Evolutionary conservation across 2,888 invertebrate species (phyloP).

Genomic region (Trichogramma evanescens): DNA sequence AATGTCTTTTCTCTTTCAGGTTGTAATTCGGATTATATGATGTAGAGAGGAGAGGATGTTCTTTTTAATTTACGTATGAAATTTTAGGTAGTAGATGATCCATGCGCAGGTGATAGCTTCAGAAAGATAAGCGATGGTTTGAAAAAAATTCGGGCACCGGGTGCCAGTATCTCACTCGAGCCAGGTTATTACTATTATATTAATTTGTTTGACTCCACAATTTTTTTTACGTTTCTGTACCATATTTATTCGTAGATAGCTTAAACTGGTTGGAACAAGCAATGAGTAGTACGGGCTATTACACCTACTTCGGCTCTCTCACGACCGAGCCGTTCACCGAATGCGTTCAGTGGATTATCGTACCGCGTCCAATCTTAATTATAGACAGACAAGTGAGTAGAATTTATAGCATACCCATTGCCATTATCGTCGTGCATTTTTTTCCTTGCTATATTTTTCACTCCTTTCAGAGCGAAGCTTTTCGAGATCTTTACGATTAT

Average conservation of each 20-base stretch:
- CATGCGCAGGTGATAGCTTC: no score
- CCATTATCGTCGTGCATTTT: no score
- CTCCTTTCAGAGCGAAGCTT: slow-evolving; percentile 50
- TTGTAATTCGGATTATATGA: not conserved
- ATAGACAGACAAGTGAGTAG: slow-evolving; percentile 29
- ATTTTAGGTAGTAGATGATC: no score
- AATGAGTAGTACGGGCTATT: slow-evolving; percentile 29
- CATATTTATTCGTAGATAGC: slow-evolving; percentile 21
- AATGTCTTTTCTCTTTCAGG: slow-evolving; percentile 32
- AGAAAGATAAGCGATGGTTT: no score
- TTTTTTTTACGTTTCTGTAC: not conserved
- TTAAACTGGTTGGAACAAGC: slow-evolving; percentile 30
- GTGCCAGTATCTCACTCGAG: no score
- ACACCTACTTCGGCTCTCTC: slow-evolving; percentile 34
- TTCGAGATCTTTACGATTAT: slow-evolving; percentile 51
- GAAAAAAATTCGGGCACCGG: no score
- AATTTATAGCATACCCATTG: not conserved
- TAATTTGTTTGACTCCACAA: not conserved
- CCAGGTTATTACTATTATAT: not conserved
- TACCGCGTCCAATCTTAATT: slow-evolving; percentile 30
- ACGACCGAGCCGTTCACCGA: slow-evolving; percentile 32
- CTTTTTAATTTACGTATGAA: no score
- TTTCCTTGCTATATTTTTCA: not conserved
- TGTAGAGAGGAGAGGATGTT: no score
- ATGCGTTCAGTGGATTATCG: slow-evolving; percentile 36